Conservation (phyloP, 2,888 invertebrate genomes). For the Drosophila pullipes region DNA sequence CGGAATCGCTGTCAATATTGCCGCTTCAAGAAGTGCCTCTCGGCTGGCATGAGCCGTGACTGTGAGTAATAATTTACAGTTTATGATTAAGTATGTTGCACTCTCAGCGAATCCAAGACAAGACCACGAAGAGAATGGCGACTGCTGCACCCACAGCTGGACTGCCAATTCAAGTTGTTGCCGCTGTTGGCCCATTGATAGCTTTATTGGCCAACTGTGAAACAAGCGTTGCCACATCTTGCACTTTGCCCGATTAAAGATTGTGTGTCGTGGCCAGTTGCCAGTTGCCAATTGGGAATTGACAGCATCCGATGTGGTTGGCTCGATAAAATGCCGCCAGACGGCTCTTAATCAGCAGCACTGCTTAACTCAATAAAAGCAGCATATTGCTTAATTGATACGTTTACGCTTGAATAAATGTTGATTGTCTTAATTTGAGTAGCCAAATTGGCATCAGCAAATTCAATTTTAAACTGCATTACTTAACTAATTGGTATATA, state of each 20-base stretch:
- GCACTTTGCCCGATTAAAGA: slow-evolving; percentile 52
- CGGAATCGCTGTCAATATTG: slow-evolving; percentile 98
- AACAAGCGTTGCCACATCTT: slow-evolving; percentile 40
- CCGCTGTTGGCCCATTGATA: slow-evolving; percentile 48
- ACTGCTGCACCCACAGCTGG: slow-evolving; percentile 23
- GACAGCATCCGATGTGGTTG: slow-evolving; percentile 22
- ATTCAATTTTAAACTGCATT: not conserved
- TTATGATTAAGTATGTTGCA: slow-evolving; percentile 24
- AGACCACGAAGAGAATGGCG: slow-evolving; percentile 40
- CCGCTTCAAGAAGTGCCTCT: slow-evolving; percentile 97
- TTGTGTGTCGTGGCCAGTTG: slow-evolving; percentile 49
- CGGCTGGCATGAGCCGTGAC: slow-evolving; percentile 98
- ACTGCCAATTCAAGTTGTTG: slow-evolving; percentile 13
- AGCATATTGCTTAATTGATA: not conserved
- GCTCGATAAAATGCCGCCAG: slow-evolving; percentile 17
- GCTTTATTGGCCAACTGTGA: slow-evolving; percentile 69
- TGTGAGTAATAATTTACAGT: slow-evolving; percentile 89
- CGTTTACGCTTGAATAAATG: not conserved
- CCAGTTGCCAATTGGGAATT: slow-evolving; percentile 23
- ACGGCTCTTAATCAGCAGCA: slow-evolving; percentile 15
- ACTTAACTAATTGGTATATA: not conserved
- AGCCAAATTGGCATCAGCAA: not conserved
- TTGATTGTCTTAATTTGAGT: not conserved
- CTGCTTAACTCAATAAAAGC: not conserved
- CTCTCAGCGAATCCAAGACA: not conserved